These are phyloP conservation scores for Aythya baeri DNA, from an alignment of 2,113 vertebrate genomes.

Conservation along the genomic window DNA sequence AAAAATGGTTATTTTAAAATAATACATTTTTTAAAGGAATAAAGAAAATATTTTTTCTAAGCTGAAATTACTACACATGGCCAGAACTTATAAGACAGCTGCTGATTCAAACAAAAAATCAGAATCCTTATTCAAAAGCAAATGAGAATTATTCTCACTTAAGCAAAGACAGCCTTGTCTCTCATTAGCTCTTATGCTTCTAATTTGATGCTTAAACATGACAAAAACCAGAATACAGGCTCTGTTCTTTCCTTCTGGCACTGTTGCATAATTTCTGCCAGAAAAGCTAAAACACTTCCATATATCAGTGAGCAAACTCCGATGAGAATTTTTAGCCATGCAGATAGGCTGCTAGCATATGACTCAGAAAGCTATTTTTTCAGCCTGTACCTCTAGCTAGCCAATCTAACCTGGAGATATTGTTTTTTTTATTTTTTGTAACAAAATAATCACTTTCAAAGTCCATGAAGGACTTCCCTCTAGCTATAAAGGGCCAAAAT, in stretches of 20 bases:
- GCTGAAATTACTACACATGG: neutral
- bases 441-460: neutral
- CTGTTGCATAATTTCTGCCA: neutral
- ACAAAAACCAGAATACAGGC: neutral
- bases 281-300: conserved; percentile 26
- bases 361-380: conserved; percentile 50
- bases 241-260: conserved; percentile 25
- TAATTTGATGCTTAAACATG: neutral
- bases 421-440: neutral
- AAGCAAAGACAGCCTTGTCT: neutral
- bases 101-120: neutral
- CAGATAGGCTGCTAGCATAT: conserved; percentile 18
- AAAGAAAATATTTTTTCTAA: neutral
- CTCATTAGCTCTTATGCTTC: neutral
- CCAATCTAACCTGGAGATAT: neutral
- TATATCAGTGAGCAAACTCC: neutral
- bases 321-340: conserved; percentile 37
- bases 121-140: neutral
- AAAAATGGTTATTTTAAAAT: neutral
- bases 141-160: neutral
- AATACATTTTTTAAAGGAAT: neutral
- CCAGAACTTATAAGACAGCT: neutral
- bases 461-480: neutral
- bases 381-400: neutral
- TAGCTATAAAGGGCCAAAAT: neutral